Evolutionary conservation across 2,888 invertebrate species (phyloP).

Genomic region (Agelastica alni): DNA sequence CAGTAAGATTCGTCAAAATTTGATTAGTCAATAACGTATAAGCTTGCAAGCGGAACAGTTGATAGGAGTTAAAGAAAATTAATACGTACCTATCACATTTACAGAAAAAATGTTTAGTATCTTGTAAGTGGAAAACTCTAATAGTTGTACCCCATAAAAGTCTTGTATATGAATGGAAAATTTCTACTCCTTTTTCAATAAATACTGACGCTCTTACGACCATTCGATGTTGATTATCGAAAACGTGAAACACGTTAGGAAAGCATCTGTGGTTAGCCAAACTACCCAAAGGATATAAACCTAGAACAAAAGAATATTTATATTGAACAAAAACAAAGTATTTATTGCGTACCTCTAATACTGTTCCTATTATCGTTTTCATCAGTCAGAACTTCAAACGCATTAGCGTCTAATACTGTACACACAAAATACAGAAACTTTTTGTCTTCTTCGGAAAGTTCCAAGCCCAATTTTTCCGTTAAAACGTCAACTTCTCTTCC

Average conservation of each 20-base stretch:
- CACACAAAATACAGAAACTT: conserved; percentile 64
- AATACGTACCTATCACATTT: conserved; percentile 57
- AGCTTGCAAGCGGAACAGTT: not conserved
- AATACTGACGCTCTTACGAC: conserved; percentile 63
- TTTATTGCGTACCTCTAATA: conserved; percentile 50
- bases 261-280: conserved; percentile 72
- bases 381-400: conserved; percentile 64
- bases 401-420: conserved; percentile 68
- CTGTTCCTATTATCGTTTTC: conserved; percentile 55
- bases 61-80: conserved; percentile 4
- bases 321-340: not conserved
- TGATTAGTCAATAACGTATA: conserved; percentile 36
- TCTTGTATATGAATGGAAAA: conserved; percentile 69
- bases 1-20: too few relatives aligned
- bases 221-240: conserved; percentile 63
- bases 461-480: conserved; percentile 57
- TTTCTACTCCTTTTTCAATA: conserved; percentile 65
- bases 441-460: conserved; percentile 62
- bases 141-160: conserved; percentile 70
- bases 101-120: conserved; percentile 73
- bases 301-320: conserved; percentile 44
- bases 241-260: conserved; percentile 69
- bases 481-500: conserved; percentile 64
- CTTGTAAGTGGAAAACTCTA: conserved; percentile 64
- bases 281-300: conserved; percentile 69